These are phyloP conservation scores for Percina caprodes DNA, from an alignment of 2,113 vertebrate genomes.

Conservation along the genomic window DNA sequence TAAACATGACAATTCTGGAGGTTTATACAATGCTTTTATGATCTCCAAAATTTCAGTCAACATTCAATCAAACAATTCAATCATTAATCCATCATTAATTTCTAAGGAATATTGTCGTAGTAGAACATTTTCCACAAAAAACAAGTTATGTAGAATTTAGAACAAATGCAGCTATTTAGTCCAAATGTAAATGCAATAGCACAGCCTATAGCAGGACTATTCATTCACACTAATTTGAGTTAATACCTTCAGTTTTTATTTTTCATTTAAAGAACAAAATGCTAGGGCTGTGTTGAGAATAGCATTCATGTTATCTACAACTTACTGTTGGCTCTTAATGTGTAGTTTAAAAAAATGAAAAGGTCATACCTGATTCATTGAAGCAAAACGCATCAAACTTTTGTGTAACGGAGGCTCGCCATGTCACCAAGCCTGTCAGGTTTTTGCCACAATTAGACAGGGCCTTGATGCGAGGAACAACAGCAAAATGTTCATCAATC, in stretches of 20 bases:
- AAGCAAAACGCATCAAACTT: constrained; percentile 87
- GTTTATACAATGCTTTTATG: background rate
- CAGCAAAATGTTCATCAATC: constrained; percentile 85
- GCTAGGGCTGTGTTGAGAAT: background rate
- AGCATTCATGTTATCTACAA: background rate
- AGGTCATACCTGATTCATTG: constrained; percentile 87
- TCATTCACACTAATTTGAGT: background rate
- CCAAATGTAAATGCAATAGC: background rate
- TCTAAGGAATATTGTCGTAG: background rate
- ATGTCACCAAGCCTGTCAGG: constrained; percentile 81
- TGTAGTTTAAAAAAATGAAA: background rate
- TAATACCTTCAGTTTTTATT: background rate
- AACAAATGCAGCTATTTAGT: background rate
- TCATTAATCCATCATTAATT: background rate
- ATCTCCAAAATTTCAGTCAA: background rate
- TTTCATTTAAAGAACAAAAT: constrained; percentile 1
- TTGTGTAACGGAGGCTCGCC: constrained; percentile 50
- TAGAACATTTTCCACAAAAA: background rate
- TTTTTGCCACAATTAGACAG: constrained; percentile 87
- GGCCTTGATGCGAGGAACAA: constrained; percentile 86
- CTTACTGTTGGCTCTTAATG: background rate
- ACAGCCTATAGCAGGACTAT: background rate
- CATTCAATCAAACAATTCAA: too few relatives aligned
- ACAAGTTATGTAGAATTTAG: background rate
- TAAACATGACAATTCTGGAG: background rate